phyloP scores from a whole-genome alignment of 2,113 vertebrate genomes.

The Dolichallabes microphthalmus region DNA sequence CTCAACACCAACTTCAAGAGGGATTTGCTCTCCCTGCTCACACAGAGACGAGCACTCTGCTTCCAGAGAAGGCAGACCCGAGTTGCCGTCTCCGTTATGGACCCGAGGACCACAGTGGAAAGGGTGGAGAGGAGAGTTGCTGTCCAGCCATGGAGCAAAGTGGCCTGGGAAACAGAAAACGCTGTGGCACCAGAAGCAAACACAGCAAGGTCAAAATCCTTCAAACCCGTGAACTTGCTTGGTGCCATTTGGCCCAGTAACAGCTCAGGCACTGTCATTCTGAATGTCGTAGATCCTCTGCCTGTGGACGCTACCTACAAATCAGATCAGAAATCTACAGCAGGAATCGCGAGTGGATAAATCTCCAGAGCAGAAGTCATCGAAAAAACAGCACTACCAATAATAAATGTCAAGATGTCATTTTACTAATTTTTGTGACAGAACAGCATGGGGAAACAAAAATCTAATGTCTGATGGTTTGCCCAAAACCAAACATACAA shows the following conservation, averaged over 20 bases:
- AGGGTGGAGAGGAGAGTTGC: slow-evolving; percentile 1
- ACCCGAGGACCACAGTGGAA: slow-evolving; percentile 22
- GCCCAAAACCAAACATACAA: neutral
- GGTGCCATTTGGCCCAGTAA: slow-evolving; percentile 16
- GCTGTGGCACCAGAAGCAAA: neutral
- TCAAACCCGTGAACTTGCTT: slow-evolving; percentile 38
- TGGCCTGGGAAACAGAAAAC: slow-evolving; percentile 47
- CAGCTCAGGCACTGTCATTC: slow-evolving; percentile 42
- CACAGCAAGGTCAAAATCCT: neutral
- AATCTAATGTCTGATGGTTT: neutral
- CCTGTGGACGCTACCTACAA: slow-evolving; percentile 1
- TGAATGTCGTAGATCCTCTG: slow-evolving; percentile 51
- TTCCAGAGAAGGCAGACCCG: slow-evolving; percentile 20
- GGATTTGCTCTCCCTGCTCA: slow-evolving; percentile 45
- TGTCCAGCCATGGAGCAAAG: slow-evolving; percentile 37
- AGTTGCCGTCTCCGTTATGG: slow-evolving; percentile 43
- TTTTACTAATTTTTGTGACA: neutral
- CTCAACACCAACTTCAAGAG: slow-evolving; percentile 59
- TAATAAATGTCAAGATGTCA: neutral
- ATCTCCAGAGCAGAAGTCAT: neutral
- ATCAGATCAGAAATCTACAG: neutral
- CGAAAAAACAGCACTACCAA: neutral
- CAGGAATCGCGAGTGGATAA: neutral
- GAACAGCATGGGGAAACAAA: neutral
- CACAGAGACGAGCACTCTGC: neutral